Conservation (phyloP, 2,888 invertebrate genomes). For the Rhaphigaster nebulosa region DNA sequence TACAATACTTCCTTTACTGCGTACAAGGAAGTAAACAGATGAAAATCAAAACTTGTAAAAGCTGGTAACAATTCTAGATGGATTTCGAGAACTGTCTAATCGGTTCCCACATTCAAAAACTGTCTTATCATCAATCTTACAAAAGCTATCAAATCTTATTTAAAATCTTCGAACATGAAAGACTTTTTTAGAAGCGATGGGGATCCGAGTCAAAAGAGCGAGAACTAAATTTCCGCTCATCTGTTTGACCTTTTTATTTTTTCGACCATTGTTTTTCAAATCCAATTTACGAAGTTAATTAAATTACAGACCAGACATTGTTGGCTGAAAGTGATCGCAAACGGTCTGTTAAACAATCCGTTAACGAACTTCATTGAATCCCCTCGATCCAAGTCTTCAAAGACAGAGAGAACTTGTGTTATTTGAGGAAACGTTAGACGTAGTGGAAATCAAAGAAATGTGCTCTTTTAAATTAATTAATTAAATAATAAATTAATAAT, state of each 20-base stretch:
- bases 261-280: background rate
- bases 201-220: background rate
- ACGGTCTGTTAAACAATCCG: background rate
- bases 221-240: background rate
- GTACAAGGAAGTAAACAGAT: too few relatives aligned
- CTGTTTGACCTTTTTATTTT: background rate
- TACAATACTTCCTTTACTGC: too few relatives aligned
- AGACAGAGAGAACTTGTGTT: background rate
- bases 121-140: too few relatives aligned
- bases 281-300: slow-evolving; percentile 6
- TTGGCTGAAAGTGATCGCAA: background rate
- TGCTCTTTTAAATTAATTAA: too few relatives aligned
- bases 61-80: too few relatives aligned
- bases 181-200: background rate
- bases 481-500: too few relatives aligned
- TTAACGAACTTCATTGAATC: background rate
- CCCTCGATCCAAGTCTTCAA: background rate
- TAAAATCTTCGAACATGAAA: too few relatives aligned
- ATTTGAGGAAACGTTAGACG: background rate
- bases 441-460: background rate
- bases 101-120: too few relatives aligned
- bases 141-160: too few relatives aligned
- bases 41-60: too few relatives aligned
- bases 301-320: background rate
- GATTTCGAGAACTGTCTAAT: too few relatives aligned